Base-by-base conservation (phyloP, 2,888 invertebrate species). In the Micoletzkya japonica region DNA sequence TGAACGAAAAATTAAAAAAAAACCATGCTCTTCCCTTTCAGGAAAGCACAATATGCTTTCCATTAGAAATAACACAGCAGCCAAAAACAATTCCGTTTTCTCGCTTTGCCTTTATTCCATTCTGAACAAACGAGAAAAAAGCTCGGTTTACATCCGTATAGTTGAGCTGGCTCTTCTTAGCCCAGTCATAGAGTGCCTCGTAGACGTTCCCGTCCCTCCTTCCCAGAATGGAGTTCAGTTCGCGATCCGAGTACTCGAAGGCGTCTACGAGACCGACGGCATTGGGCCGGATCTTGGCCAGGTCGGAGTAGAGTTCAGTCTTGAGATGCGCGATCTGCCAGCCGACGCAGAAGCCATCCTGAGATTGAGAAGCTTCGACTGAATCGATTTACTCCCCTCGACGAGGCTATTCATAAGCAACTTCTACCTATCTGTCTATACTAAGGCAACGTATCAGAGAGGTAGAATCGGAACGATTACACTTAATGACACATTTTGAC, bases 231-330 rank as follows among this genome's bases (percentile, higher is more conserved):
- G 87, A 87, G 74, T 86, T 82, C 54, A 88, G 81, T 37, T 86
- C 79, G 4, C 82, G 77, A 75, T 88, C 88, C 14, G 83, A 81
- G 73, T 86, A 85, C 84, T 95, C 95, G 85, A 95, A 96, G 7
- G 93, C 90, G 87, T 96, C 96, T 0, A 95, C 94, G 30, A 96
- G 89, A 0, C 92, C 91, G 0, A 96, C 91, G 0, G 93, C 94
- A 86, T 95, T 91, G 1, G 93, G 93, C 57, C 95, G 90, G 50
- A 96, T 87, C 57, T 52, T 52, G 0, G 24, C 87, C 71, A 95
- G 88, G 37, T 73, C 67, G 3, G 49, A 68, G 70, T 78, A 82
- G 32, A 82, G 54, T 37, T 78, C 74, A 49, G 75, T 68, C 39
- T 79, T 76, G 32, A 80, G 72, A 56, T 67, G 74, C 17, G 75